Base-by-base conservation (phyloP, 2,113 vertebrate genomes). In the Hoplias malabaricus region DNA sequence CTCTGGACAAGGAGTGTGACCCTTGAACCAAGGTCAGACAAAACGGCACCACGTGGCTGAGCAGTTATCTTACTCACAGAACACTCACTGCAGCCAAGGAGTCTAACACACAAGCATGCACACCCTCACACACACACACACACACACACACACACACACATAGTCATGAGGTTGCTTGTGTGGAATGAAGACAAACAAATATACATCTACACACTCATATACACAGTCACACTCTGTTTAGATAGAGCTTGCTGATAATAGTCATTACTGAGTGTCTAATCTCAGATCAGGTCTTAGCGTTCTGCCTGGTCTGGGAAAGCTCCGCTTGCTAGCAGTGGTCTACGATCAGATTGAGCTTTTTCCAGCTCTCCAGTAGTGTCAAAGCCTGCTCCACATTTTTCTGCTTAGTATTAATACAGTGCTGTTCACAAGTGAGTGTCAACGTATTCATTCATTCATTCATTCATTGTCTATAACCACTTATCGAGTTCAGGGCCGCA, bases 1-100 rank as follows among this genome's bases (percentile, higher is more conserved):
- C 48, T 23, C 48, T 50, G 23, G 42, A 54, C 36, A 43, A 34
- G 48, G 36, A 16, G 29, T 59, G 27, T 74, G 75, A 80, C 82
- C 75, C 69, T 59, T 83, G 82, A 80, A 63, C 80, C 38, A 1
- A 38, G 40, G 73, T 65, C 75, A 84, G 71, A 84, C 78, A 66
- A 72, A 73, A 73, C 53, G 80, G 80, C 85, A 77, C 80, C 78
- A 31, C 48, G 67, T 48, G 69, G 78, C 21, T 57, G 29, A 71
- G 72, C 80, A 75, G 80, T 73, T 73, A 74, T 66, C 77, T 70
- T 69, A 21, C 23, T 67, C 46, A 56, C 61, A 27, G 6, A 75
- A 68, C 14, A 16, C 25, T 74, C 12, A 8, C 72, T 50, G 62
- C 68, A 80, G 82, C 31, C 42, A 34, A 42, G 27, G 42, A 83